Evolutionary conservation across 1,140 invertebrate species (phyloP).

Genomic region (Caenorhabditis inopinata): DNA sequence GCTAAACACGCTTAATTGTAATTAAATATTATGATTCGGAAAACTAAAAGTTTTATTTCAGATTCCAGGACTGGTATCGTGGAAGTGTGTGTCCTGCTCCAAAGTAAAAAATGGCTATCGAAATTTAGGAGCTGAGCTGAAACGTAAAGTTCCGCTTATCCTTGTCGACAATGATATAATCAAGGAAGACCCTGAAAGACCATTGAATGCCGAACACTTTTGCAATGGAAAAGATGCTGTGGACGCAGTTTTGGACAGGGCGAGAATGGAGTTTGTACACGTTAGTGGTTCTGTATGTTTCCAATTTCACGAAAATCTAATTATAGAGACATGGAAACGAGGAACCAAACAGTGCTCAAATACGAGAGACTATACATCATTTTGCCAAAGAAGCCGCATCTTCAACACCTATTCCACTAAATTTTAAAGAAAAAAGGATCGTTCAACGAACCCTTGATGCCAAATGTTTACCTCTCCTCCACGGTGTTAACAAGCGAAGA

Average conservation of each 20-base stretch:
- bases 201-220: conserved; percentile 29
- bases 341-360: not conserved
- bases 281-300: not conserved
- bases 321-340: not conserved
- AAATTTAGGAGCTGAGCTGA: not conserved
- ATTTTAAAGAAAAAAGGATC: not conserved
- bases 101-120: conserved; percentile 25
- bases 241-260: not conserved
- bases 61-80: conserved; percentile 25
- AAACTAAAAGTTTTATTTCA: not conserved
- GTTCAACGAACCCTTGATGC: not conserved
- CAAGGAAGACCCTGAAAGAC: conserved; percentile 36
- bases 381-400: not conserved
- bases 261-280: not conserved
- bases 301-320: too few relatives aligned
- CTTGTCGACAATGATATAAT: conserved; percentile 43
- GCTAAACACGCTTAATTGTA: too few relatives aligned
- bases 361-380: not conserved
- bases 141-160: conserved; percentile 30
- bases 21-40: too few relatives aligned
- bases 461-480: not conserved
- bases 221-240: conserved; percentile 26
- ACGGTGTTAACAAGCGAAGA: conserved; percentile 1
- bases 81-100: conserved; percentile 33
- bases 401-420: not conserved